Base-by-base conservation (phyloP, 2,888 invertebrate species). In the Pegoplata infirma region DNA sequence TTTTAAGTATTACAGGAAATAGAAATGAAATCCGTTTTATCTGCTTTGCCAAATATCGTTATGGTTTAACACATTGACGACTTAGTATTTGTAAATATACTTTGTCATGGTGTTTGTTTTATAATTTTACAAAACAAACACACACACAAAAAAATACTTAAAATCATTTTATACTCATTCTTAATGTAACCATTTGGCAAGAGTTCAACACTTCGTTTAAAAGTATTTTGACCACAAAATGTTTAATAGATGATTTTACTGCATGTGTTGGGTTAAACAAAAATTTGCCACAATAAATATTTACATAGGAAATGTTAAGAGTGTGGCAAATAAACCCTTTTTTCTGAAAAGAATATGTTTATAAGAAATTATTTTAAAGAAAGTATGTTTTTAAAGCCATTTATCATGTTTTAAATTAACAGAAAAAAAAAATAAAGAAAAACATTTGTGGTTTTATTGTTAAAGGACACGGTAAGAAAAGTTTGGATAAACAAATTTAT, bases 1-100 rank as follows among this genome's bases (percentile, higher is more conserved):
- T n/a, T n/a, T n/a, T 40, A 2, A 40, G 36, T n/a, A n/a, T n/a
- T 58, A 58, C 5, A 21, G 68, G 56, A 68, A 58, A 68, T 68
- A 23, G 32, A 68, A 40, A 40, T 49, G 21, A 56, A 46, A 49
- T 49, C 59, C 46, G 23, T 40, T 59, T 46, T 16, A 59, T 44
- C 23, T 59, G 16, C 5, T 16, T n/a, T 44, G 40, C 14, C 40
- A 59, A 59, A 40, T n/a, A 4, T n/a, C 36, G n/a, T 40, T 40
- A 40, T 40, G 12, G 36, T n/a, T 40, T n/a, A 40, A 40, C 36
- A 40, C 36, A 40, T 40, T 40, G n/a, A n/a, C 2, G 12, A 32
- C n/a, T n/a, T n/a, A n/a, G 14, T 40, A 40, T 40, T 40, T 5
- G n/a, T 3, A 40, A 40, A 40, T 40, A 40, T 4, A 32, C 10